phyloP scores from a whole-genome alignment of 2,888 invertebrate genomes.

The Cyclophora punctaria region DNA sequence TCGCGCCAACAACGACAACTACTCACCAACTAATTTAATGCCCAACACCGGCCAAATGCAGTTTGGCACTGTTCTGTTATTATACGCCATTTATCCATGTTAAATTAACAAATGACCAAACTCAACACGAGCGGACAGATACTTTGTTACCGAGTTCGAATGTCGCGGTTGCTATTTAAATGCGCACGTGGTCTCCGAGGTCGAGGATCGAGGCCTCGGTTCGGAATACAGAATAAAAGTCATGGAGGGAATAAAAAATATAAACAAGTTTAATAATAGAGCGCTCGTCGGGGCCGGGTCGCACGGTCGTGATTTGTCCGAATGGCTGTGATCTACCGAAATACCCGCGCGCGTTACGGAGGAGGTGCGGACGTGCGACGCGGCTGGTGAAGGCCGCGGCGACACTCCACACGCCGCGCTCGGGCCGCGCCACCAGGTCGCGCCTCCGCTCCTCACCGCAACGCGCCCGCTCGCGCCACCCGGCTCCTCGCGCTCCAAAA shows the following conservation, averaged over 20 bases:
- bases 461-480: background rate
- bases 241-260: slow-evolving; percentile 65
- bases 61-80: slow-evolving; percentile 38
- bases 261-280: slow-evolving; percentile 75
- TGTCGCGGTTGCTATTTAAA: slow-evolving; percentile 53
- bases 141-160: slow-evolving; percentile 14
- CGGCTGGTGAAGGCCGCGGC: slow-evolving; percentile 40
- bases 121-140: background rate
- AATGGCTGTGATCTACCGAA: slow-evolving; percentile 69
- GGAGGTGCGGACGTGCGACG: slow-evolving; percentile 38
- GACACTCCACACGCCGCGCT: slow-evolving; percentile 42
- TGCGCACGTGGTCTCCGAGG: slow-evolving; percentile 69
- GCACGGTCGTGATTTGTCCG: slow-evolving; percentile 72
- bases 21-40: slow-evolving; percentile 25
- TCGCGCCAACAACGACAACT: slow-evolving; percentile 10
- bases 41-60: slow-evolving; percentile 34
- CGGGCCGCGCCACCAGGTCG: slow-evolving; percentile 35
- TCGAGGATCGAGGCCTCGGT: slow-evolving; percentile 37
- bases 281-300: slow-evolving; percentile 70
- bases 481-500: background rate
- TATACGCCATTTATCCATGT: slow-evolving; percentile 24
- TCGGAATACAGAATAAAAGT: slow-evolving; percentile 49
- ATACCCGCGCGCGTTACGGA: slow-evolving; percentile 65
- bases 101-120: slow-evolving; percentile 29
- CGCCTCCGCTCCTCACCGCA: background rate